Conservation (phyloP, 2,797 vertebrate species). For the Melanogrammus aeglefinus region DNA sequence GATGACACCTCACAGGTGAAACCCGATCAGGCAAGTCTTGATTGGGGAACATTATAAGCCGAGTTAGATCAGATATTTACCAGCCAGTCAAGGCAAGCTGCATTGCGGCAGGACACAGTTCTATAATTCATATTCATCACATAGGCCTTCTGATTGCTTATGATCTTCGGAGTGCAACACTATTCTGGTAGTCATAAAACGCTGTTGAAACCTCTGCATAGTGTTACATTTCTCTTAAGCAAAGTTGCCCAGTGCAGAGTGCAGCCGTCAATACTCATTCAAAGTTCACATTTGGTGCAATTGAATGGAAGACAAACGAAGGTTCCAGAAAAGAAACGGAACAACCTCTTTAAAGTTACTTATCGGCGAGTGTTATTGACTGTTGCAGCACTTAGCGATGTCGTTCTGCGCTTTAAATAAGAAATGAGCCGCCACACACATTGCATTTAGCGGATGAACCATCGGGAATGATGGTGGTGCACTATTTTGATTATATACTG, state of each 20-base stretch:
- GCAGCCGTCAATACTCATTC: not conserved
- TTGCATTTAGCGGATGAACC: slow-evolving; percentile 5
- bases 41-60: not conserved
- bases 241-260: not conserved
- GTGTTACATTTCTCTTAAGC: not conserved
- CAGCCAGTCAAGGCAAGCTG: not conserved
- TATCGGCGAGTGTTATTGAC: not conserved
- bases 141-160: not conserved
- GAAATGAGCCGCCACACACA: not conserved
- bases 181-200: not conserved
- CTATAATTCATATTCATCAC: not conserved
- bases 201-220: not conserved
- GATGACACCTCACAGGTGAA: not conserved
- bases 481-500: slow-evolving; percentile 49
- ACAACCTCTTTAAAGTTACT: slow-evolving; percentile 2
- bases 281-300: not conserved
- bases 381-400: not conserved
- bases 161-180: not conserved
- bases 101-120: not conserved
- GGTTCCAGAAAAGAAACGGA: not conserved
- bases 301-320: not conserved
- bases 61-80: not conserved
- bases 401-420: not conserved
- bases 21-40: not conserved
- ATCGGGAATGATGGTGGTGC: slow-evolving; percentile 34